Conservation (phyloP, 1,140 invertebrate genomes). For the Phymorhynchus buccinoides region DNA sequence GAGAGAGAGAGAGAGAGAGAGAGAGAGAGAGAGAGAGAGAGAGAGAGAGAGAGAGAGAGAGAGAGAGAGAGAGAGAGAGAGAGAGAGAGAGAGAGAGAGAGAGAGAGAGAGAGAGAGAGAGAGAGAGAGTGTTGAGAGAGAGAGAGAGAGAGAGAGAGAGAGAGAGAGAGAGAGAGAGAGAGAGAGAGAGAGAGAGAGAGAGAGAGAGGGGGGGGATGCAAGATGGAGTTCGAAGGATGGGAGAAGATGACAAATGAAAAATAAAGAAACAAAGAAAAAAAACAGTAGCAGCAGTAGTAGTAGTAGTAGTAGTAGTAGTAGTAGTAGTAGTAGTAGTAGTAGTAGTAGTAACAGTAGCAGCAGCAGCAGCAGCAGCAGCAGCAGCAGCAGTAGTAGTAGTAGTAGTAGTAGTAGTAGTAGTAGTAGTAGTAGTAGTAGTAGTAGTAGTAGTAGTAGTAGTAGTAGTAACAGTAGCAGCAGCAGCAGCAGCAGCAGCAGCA, state of each 20-base stretch:
- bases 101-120: neutral
- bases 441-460: too few relatives aligned
- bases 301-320: too few relatives aligned
- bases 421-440: too few relatives aligned
- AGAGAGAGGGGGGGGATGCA: neutral
- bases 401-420: conserved; percentile 1
- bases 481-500: too few relatives aligned
- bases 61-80: neutral
- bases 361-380: too few relatives aligned
- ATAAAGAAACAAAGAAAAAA: too few relatives aligned
- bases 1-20: conserved; percentile 13
- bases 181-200: neutral
- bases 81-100: neutral
- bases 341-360: too few relatives aligned
- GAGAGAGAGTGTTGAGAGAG: neutral
- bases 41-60: neutral
- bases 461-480: too few relatives aligned
- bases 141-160: neutral
- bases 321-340: too few relatives aligned
- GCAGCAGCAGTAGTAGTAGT: conserved; percentile 10
- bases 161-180: too few relatives aligned
- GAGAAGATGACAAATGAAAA: neutral
- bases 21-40: conserved; percentile 14
- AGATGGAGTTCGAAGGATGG: neutral
- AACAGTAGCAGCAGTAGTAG: too few relatives aligned